Evolutionary conservation across 2,888 invertebrate species (phyloP).

Genomic region (Zhuqinia jingwanae): DNA sequence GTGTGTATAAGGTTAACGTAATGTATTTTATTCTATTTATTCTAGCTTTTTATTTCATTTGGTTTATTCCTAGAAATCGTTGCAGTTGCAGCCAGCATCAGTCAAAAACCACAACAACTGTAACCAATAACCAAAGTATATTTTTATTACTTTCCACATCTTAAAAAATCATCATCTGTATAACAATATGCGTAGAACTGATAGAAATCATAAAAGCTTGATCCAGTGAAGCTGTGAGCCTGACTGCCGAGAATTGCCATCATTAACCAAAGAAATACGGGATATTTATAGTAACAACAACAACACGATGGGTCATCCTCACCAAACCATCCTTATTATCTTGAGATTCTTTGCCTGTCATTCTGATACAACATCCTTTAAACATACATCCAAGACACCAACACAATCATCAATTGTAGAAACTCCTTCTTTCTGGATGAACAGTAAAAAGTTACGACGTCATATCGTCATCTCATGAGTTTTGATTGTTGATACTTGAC

Average conservation of each 20-base stretch:
- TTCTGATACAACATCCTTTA: conserved; percentile 68
- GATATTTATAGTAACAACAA: conserved; percentile 35
- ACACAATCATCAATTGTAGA: conserved; percentile 67
- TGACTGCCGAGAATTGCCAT: neutral
- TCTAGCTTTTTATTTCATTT: conserved; percentile 23
- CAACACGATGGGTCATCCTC: conserved; percentile 16
- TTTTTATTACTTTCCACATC: neutral
- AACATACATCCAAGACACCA: conserved; percentile 53
- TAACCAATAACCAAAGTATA: neutral
- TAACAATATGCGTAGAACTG: conserved; percentile 21
- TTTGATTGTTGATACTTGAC: conserved; percentile 62
- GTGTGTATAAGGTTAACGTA: neutral
- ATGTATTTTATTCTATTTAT: conserved; percentile 36
- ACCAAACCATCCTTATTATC: neutral
- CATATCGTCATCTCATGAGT: conserved; percentile 60
- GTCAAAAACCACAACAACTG: conserved; percentile 18
- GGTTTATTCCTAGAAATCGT: conserved; percentile 15
- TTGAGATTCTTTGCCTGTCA: conserved; percentile 66
- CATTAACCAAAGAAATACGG: neutral
- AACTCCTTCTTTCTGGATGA: conserved; percentile 41
- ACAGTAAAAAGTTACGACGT: conserved; percentile 66
- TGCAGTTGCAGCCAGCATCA: neutral
- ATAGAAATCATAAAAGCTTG: conserved; percentile 40
- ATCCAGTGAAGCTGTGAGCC: neutral
- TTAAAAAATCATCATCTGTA: neutral